Percentiles rank a stretch among this genome's conserved stretches.
Evolutionary conservation across 2,113 vertebrate genomes (phyloP).

Genomic region (Sigmodon hispidus): DNA sequence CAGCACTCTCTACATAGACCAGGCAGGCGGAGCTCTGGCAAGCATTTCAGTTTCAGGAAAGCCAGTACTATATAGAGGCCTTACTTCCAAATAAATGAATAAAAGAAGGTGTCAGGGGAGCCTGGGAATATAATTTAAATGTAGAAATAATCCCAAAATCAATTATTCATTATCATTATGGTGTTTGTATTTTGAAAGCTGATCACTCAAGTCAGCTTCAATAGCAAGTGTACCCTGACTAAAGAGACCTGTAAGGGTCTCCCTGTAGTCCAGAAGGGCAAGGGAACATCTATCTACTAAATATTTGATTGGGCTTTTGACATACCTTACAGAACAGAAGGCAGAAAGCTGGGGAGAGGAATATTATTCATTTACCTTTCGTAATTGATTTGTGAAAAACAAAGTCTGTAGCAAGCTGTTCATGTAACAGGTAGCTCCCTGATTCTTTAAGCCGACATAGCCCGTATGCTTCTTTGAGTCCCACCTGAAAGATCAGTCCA

Average conservation of each 20-base stretch:
- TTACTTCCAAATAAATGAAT: neutral
- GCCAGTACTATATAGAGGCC: neutral
- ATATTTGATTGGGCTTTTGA: neutral
- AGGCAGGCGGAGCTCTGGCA: neutral
- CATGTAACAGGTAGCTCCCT: constrained; percentile 99
- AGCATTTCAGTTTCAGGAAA: neutral
- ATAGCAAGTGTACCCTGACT: neutral
- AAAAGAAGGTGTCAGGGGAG: too few relatives aligned
- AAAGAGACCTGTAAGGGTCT: neutral
- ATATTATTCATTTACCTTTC: constrained; percentile 88
- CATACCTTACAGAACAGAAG: neutral
- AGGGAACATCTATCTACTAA: neutral
- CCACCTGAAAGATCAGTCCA: constrained; percentile 88
- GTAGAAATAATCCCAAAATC: neutral
- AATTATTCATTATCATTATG: neutral
- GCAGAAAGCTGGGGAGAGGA: neutral
- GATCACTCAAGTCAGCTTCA: neutral
- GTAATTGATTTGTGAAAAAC: constrained; percentile 99
- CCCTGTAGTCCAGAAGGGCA: neutral
- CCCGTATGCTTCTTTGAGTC: constrained; percentile 99
- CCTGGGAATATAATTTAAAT: neutral
- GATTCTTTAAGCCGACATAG: constrained; percentile 99
- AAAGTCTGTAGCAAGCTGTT: constrained; percentile 99
- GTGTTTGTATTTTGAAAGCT: neutral
- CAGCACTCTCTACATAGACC: neutral